Conservation (phyloP, 2,797 vertebrate genomes). For the Paedocypris micromegethes region DNA sequence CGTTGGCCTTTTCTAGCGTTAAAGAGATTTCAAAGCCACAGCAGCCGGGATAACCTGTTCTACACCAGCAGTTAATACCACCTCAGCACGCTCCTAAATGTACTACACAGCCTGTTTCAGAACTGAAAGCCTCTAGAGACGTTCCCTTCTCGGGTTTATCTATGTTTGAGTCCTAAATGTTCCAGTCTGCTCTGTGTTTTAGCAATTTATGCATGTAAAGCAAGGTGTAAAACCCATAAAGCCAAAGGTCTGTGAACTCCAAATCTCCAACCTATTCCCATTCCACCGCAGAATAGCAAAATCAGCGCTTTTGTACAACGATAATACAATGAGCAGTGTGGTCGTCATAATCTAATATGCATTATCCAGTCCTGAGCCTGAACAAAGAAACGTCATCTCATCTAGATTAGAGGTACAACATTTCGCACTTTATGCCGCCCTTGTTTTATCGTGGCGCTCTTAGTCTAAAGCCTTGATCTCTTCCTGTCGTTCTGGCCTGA, state of each 20-base stretch:
- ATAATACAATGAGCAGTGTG: conserved; percentile 3
- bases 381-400: neutral
- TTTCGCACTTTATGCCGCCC: conserved; percentile 7
- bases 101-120: neutral
- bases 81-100: neutral
- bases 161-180: conserved; percentile 11
- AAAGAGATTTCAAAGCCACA: too few relatives aligned
- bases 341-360: conserved; percentile 8
- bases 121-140: conserved; percentile 6
- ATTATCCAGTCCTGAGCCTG: conserved; percentile 7
- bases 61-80: neutral
- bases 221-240: conserved; percentile 19
- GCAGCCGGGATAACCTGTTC: conserved; percentile 6
- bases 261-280: conserved; percentile 11
- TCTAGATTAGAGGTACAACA: conserved; percentile 21
- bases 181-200: conserved; percentile 7
- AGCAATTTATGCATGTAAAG: conserved; percentile 19
- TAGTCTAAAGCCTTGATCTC: neutral
- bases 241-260: conserved; percentile 18
- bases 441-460: conserved; percentile 2
- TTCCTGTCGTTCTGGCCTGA: neutral
- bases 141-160: conserved; percentile 6
- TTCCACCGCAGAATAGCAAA: conserved; percentile 12
- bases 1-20: too few relatives aligned
- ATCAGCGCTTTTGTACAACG: conserved; percentile 21